These are phyloP conservation scores for Meriones unguiculatus DNA, from an alignment of 2,113 vertebrate species.

Conservation along the genomic window DNA sequence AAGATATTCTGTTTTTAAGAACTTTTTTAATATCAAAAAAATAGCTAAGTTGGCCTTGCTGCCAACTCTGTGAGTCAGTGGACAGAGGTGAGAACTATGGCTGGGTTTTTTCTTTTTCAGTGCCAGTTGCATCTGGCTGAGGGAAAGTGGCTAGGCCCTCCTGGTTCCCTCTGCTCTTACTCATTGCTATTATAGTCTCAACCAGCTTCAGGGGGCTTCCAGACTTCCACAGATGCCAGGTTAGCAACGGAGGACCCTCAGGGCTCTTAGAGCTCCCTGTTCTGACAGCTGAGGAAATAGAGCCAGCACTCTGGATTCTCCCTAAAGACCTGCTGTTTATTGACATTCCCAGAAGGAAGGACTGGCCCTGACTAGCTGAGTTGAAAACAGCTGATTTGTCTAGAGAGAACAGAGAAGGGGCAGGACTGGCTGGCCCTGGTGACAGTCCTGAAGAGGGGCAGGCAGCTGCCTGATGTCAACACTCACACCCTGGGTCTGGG, in stretches of 20 bases:
- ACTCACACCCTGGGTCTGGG: conserved; percentile 46
- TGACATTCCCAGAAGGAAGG: background rate
- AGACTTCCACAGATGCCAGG: background rate
- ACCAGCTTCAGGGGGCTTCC: background rate
- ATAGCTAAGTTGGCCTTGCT: background rate
- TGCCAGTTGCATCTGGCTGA: background rate
- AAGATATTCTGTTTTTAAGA: no score
- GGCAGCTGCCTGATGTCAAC: conserved; percentile 1
- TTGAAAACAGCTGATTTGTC: background rate
- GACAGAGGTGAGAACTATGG: background rate
- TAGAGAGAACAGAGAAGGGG: background rate
- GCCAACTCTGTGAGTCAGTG: background rate
- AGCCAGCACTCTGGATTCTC: background rate
- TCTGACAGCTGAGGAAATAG: background rate
- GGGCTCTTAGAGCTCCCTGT: background rate
- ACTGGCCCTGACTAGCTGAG: background rate
- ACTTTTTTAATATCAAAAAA: no score
- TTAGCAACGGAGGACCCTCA: background rate
- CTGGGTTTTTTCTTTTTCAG: background rate
- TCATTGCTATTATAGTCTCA: background rate
- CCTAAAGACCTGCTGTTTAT: background rate
- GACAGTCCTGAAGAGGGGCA: conserved; percentile 17
- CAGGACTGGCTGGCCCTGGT: background rate
- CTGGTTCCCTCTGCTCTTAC: background rate
- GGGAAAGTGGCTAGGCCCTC: background rate